Percentiles rank a stretch among this genome's conserved stretches.
These are phyloP conservation scores for Macrotus californicus DNA, from an alignment of 2,113 vertebrate species.

Conservation along the genomic window DNA sequence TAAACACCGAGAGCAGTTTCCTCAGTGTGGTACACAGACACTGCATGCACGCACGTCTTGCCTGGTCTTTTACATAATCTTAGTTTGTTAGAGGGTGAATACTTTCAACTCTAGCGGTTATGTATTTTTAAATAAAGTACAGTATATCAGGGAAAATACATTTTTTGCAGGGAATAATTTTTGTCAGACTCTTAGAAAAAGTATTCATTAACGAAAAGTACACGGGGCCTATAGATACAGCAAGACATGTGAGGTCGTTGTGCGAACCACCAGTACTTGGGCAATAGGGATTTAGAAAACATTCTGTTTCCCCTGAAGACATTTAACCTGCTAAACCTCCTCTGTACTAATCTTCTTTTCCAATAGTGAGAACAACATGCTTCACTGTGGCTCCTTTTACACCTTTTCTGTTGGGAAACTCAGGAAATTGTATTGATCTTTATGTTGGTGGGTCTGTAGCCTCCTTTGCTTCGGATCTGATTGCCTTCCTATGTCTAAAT, in stretches of 20 bases:
- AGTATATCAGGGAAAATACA: not conserved
- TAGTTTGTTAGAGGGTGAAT: not conserved
- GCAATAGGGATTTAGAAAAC: not conserved
- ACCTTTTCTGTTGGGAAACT: not conserved
- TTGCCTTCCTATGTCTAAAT: not conserved
- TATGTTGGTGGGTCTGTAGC: not conserved
- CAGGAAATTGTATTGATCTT: not conserved
- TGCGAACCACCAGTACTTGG: not conserved
- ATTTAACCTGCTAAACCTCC: not conserved
- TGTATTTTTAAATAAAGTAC: not conserved
- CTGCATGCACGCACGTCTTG: not conserved
- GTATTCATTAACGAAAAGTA: not conserved
- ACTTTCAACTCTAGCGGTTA: not conserved
- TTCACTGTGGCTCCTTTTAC: not conserved
- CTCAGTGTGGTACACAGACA: not conserved
- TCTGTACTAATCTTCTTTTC: not conserved
- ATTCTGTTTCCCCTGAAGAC: not conserved
- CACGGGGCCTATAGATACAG: not conserved
- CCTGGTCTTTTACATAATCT: not conserved
- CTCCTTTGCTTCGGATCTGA: conserved; percentile 4
- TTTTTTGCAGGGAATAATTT: not conserved
- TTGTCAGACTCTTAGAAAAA: not conserved
- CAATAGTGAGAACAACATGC: not conserved
- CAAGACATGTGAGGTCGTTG: not conserved
- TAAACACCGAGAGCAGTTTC: not conserved